Conservation (phyloP, 2,888 invertebrate genomes). For the Scaptomyza parva region DNA sequence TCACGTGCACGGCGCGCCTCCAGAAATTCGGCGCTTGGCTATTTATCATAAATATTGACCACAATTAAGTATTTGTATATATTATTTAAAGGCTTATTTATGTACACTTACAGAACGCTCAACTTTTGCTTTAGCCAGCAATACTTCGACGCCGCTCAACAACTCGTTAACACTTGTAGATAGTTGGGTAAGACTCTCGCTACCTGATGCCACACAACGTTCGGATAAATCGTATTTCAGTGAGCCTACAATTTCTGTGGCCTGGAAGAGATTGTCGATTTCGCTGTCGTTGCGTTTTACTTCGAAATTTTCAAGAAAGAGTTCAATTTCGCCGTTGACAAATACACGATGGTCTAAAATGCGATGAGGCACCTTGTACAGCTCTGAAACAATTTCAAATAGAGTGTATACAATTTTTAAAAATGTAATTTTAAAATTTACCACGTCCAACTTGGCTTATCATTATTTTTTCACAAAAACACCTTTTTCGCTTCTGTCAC, state of each 20-base stretch:
- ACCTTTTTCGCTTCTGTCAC: slow-evolving; percentile 52
- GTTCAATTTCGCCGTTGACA: slow-evolving; percentile 93
- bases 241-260: slow-evolving; percentile 91
- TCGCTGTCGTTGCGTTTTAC: slow-evolving; percentile 91
- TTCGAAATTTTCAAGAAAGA: slow-evolving; percentile 94
- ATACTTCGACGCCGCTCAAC: slow-evolving; percentile 54
- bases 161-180: slow-evolving; percentile 58
- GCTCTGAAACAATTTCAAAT: slow-evolving; percentile 86
- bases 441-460: slow-evolving; percentile 71
- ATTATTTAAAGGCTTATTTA: neutral
- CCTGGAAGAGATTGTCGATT: slow-evolving; percentile 91
- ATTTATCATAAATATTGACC: neutral
- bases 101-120: slow-evolving; percentile 50
- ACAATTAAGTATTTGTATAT: neutral
- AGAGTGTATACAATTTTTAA: neutral
- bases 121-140: slow-evolving; percentile 61
- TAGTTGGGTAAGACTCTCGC: slow-evolving; percentile 60
- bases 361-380: slow-evolving; percentile 92
- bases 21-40: slow-evolving; percentile 60
- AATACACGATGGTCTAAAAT: slow-evolving; percentile 95
- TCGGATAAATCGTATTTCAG: slow-evolving; percentile 91
- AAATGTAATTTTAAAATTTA: slow-evolving; percentile 31
- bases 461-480: slow-evolving; percentile 64
- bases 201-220: slow-evolving; percentile 87
- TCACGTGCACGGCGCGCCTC: slow-evolving; percentile 85